These are phyloP conservation scores for Lithophane semibrunnea DNA, from an alignment of 2,888 invertebrate genomes.

Conservation along the genomic window DNA sequence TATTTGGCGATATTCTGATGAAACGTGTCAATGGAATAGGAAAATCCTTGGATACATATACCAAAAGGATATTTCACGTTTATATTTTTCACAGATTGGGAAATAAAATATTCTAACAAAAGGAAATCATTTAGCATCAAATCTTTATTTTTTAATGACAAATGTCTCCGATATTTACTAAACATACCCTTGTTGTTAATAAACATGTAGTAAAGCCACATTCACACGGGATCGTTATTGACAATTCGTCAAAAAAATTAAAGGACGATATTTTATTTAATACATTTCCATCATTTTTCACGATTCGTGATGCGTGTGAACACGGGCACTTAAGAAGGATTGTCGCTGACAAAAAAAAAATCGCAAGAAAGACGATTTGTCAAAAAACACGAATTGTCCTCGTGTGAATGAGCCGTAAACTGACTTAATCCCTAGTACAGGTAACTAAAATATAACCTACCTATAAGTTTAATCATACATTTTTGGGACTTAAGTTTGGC, in stretches of 20 bases:
- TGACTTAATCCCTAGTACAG: too few relatives aligned
- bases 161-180: not conserved
- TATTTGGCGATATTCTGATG: slow-evolving; percentile 26
- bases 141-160: not conserved
- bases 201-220: not conserved
- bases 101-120: not conserved
- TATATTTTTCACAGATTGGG: not conserved
- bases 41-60: not conserved
- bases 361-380: too few relatives aligned
- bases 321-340: too few relatives aligned
- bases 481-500: not conserved
- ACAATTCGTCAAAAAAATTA: too few relatives aligned
- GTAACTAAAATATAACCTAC: too few relatives aligned
- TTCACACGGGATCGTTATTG: too few relatives aligned
- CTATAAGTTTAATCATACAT: not conserved
- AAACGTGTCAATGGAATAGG: slow-evolving; percentile 17
- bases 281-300: too few relatives aligned
- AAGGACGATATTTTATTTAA: too few relatives aligned
- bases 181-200: not conserved
- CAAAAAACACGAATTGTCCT: too few relatives aligned
- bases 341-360: too few relatives aligned
- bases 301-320: too few relatives aligned
- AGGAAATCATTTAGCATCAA: not conserved
- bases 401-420: not conserved
- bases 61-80: not conserved